Evolutionary conservation across 2,888 invertebrate species (phyloP), one percentile per base, ranked within the genome.

Genomic region (Leptopilina myrica): DNA sequence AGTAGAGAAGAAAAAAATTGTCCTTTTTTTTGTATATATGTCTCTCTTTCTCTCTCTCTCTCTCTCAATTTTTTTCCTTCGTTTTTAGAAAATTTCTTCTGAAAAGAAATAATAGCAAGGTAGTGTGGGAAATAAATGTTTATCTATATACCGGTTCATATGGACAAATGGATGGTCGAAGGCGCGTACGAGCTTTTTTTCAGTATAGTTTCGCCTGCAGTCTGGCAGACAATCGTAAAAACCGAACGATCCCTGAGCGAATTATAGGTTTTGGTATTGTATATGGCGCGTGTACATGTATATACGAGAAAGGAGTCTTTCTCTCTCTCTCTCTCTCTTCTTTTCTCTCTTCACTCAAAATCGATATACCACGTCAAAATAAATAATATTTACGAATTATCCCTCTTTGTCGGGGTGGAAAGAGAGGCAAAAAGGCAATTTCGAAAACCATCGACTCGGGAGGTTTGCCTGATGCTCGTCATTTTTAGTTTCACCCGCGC

Each of bases 191-290:
- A 80, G 81, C 80, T 79, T 79, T 79, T 79, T 79, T 76, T 81
- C 77, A 73, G 82, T 81, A 84, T 84, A 81, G 83, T 84, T 84
- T 82, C 83, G 83, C 84, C 84, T 84, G 86, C 86, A 86, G 89
- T 88, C 88, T 88, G 88, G 87, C 90, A 90, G 90, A 90, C 91
- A 91, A 91, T 91, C 90, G 91, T 91, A 91, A 91, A 90, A 91
- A 89, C 85, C 87, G 88, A 89, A 91, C 88, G 90, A 91, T 90
- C 89, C 88, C 87, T 85, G 85, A 86, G 89, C 90, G 90, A 91
- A 90, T 91, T 90, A 91, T 89, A 90, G 90, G 88, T 89, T 89
- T 87, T 87, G 90, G 49, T 43, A 43, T 43, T 43, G 87, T 87
- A 87, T 87, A 85, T 81, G 80, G 80, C 81, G 77, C 81, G 79